Percentiles rank a stretch among this genome's conserved stretches.
Conservation (phyloP, 1,140 invertebrate genomes). For the Apis cerana region DNA sequence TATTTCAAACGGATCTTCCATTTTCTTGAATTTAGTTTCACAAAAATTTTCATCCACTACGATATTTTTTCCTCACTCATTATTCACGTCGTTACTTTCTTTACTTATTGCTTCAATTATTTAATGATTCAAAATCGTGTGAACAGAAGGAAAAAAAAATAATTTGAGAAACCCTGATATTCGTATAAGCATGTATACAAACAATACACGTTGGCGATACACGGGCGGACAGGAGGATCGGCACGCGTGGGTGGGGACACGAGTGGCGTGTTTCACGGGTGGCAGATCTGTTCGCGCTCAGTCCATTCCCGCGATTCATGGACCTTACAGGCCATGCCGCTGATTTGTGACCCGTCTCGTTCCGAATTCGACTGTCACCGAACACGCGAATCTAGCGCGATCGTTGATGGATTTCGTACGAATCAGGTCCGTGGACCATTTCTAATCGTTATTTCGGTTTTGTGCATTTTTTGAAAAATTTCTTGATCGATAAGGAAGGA, state of each 20-base stretch:
- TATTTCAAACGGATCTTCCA: no score
- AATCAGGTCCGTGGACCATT: background rate
- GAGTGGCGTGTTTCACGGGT: conserved; percentile 59
- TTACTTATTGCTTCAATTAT: no score
- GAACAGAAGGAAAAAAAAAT: background rate
- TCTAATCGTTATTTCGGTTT: background rate
- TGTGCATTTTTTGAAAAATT: background rate
- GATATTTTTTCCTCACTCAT: no score
- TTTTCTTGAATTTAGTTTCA: no score
- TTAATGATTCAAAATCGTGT: background rate
- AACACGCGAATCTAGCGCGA: background rate
- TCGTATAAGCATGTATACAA: conserved; percentile 28
- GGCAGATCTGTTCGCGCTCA: conserved; percentile 67
- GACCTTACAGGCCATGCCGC: conserved; percentile 56
- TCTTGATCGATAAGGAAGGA: no score
- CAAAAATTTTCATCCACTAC: no score
- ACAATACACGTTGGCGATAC: conserved; percentile 14
- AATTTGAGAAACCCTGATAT: conserved; percentile 25
- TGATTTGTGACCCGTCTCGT: conserved; percentile 47
- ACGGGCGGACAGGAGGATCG: conserved; percentile 11
- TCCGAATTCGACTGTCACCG: conserved; percentile 27
- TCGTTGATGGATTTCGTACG: conserved; percentile 11
- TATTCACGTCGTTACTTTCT: no score
- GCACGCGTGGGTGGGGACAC: conserved; percentile 52
- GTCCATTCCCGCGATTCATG: conserved; percentile 71